These are phyloP conservation scores for Drosophila kokeensis DNA, from an alignment of 2,888 invertebrate species.

Conservation along the genomic window DNA sequence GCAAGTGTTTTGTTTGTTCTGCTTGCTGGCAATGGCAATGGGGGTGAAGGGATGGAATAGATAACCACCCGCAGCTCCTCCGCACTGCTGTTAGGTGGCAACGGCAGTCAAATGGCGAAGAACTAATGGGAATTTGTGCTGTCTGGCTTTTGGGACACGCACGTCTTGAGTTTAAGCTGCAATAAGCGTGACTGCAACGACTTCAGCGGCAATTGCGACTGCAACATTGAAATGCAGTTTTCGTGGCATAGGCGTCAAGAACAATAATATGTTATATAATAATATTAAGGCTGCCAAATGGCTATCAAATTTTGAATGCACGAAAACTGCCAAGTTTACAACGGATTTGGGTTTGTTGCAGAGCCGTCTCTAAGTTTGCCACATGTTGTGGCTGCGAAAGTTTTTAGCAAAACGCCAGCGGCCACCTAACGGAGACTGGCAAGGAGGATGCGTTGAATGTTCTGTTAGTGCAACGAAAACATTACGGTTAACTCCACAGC, in stretches of 20 bases:
- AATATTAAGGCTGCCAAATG: conserved; percentile 16
- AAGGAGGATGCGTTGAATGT: neutral
- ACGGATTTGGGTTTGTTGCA: conserved; percentile 6
- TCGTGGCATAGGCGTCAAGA: conserved; percentile 47
- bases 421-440: neutral
- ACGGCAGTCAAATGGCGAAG: conserved; percentile 54
- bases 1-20: conserved; percentile 16
- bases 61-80: neutral
- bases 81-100: neutral
- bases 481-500: conserved; percentile 55
- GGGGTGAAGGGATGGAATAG: neutral
- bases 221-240: conserved; percentile 56
- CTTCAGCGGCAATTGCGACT: conserved; percentile 26
- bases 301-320: conserved; percentile 52
- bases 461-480: conserved; percentile 9
- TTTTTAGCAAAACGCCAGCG: conserved; percentile 31
- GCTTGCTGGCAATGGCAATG: neutral
- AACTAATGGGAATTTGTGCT: conserved; percentile 78
- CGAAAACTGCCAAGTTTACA: conserved; percentile 26
- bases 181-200: conserved; percentile 57
- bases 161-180: conserved; percentile 72
- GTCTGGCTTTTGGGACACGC: conserved; percentile 50
- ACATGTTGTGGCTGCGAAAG: conserved; percentile 65
- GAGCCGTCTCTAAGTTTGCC: conserved; percentile 58
- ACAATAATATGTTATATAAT: neutral